Percentiles rank a stretch among this genome's conserved stretches.
These are phyloP conservation scores for Graptemys geographica DNA, from an alignment of 2,797 vertebrate genomes.

Conservation along the genomic window DNA sequence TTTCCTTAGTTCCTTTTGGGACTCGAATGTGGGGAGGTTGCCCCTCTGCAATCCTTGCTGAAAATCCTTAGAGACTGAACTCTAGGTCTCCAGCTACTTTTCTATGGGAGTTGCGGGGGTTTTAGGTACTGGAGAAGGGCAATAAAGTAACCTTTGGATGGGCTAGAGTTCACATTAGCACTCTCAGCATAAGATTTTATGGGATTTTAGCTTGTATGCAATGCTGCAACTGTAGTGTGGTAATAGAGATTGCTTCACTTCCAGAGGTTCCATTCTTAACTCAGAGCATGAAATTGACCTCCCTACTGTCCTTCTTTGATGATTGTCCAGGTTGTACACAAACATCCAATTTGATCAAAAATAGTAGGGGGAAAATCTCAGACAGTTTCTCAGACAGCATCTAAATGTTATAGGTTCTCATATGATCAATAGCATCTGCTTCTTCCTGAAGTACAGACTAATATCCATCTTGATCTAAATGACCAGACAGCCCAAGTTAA, in stretches of 20 bases:
- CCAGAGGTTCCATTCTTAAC: not conserved
- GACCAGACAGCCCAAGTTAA: not conserved
- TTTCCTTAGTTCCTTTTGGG: too few species aligned
- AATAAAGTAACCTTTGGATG: too few species aligned
- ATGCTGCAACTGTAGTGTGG: not conserved
- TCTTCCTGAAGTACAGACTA: not conserved
- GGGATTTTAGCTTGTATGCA: not conserved
- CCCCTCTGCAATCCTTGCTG: too few species aligned
- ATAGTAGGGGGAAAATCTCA: not conserved
- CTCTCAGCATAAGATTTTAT: not conserved
- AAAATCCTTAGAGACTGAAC: too few species aligned
- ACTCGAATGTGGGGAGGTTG: too few species aligned
- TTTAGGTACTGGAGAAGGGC: too few species aligned
- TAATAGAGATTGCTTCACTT: not conserved
- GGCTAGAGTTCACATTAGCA: too few species aligned
- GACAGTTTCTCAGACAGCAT: not conserved
- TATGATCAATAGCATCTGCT: not conserved
- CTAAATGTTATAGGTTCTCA: not conserved
- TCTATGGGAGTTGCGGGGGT: too few species aligned
- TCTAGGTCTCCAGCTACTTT: too few species aligned
- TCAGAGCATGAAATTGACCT: not conserved
- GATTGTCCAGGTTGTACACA: not conserved
- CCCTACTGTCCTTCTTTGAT: not conserved
- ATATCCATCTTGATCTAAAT: not conserved
- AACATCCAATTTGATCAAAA: not conserved